Conservation (phyloP, 2,797 vertebrate species). For the Dipus sagitta region DNA sequence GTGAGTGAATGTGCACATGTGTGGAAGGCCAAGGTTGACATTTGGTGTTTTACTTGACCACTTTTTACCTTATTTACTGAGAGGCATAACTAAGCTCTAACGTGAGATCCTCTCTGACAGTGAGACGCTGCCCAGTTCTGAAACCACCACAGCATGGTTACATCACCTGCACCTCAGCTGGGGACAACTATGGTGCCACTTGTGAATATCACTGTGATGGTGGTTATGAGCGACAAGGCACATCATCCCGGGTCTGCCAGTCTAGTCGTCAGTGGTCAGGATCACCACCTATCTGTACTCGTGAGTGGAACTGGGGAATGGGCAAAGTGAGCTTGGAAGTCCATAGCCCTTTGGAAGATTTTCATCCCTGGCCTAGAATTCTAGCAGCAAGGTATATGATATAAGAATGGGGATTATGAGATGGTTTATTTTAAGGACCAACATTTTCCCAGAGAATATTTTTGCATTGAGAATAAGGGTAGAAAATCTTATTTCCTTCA, state of each 20-base stretch:
- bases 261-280: slow-evolving; percentile 93
- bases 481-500: slow-evolving; percentile 58
- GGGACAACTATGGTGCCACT: slow-evolving; percentile 94
- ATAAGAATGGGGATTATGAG: not conserved
- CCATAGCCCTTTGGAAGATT: not conserved
- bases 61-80: too few species aligned
- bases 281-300: slow-evolving; percentile 88
- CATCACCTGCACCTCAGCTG: slow-evolving; percentile 93
- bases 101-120: slow-evolving; percentile 70
- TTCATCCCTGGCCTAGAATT: not conserved
- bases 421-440: slow-evolving; percentile 43
- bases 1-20: too few species aligned
- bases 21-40: too few species aligned
- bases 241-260: slow-evolving; percentile 91
- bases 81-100: slow-evolving; percentile 20
- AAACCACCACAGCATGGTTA: slow-evolving; percentile 92
- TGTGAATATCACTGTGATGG: slow-evolving; percentile 95
- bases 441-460: not conserved
- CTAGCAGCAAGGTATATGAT: not conserved
- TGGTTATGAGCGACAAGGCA: slow-evolving; percentile 93
- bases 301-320: slow-evolving; percentile 79
- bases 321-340: not conserved
- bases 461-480: slow-evolving; percentile 17
- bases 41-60: too few species aligned
- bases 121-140: slow-evolving; percentile 92